A percentile compares a stretch with the other conserved stretches of the same genome.
Conservation (phyloP, 2,797 vertebrate species). For the Liasis olivaceus region DNA sequence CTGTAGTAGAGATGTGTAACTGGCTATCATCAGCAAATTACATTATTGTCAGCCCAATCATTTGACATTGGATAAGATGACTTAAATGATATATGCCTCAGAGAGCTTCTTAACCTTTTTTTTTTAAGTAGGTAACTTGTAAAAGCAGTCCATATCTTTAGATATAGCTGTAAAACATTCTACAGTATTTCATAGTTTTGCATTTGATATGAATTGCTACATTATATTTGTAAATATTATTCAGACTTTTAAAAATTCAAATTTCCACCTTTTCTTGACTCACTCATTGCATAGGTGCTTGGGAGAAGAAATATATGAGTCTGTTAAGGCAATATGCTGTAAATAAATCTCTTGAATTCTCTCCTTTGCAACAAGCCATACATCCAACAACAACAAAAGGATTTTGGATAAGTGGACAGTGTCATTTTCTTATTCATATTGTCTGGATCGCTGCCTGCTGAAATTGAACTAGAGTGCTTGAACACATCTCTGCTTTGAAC, state of each 20-base stretch:
- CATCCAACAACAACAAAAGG: background rate
- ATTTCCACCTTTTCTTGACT: background rate
- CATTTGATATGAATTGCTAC: slow-evolving; percentile 10
- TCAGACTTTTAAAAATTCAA: background rate
- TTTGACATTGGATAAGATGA: background rate
- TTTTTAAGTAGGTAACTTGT: background rate
- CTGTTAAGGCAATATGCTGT: slow-evolving; percentile 18
- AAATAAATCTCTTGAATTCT: slow-evolving; percentile 4
- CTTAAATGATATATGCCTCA: background rate
- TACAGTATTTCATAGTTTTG: background rate
- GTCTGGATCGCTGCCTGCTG: slow-evolving; percentile 23
- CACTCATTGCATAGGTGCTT: background rate
- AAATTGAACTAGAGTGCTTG: slow-evolving; percentile 15
- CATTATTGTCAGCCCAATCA: background rate
- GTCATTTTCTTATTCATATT: background rate
- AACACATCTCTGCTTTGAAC: slow-evolving; percentile 22
- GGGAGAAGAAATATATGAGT: background rate
- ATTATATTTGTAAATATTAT: background rate
- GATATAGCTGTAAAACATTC: background rate
- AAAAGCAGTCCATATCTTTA: background rate
- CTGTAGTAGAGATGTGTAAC: background rate
- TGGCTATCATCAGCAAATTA: background rate
- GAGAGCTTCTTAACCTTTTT: background rate
- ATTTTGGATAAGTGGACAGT: slow-evolving; percentile 12
- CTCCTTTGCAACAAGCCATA: background rate